Evolutionary conservation across 2,797 vertebrate genomes (phyloP), one percentile per base, ranked within the genome.

Genomic region (Muscicapa comitata): DNA sequence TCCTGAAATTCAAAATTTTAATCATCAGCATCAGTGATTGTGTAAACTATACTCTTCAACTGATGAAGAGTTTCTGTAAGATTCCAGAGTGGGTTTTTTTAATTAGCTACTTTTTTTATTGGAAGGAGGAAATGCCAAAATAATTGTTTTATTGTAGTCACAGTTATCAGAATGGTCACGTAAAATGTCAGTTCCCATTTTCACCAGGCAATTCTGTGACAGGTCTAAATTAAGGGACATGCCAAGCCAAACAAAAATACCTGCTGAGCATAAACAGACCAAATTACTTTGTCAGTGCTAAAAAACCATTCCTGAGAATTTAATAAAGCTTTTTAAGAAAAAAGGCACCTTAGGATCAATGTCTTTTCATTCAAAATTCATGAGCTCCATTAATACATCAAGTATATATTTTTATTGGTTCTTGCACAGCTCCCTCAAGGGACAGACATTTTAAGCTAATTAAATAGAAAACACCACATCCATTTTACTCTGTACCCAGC

Each of bases 361-460:
- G 40, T 17, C 17, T 77, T 68, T 76, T 61, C 48, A 79, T 87
- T 82, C 29, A 63, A 88, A 92, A 88, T 74, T 88, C 33, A 94
- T 71, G 19, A 84, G 59, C 7, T 53, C 59, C 90, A 72, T 93
- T 72, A 79, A 92, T 92, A 54, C 71, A 87, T 59, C 74, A 71
- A 53, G 50, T 31, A 65, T 8, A 33, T 63, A 35, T 59, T 90
- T 90, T 78, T 90, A 74, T 76, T 87, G 48, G 63, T 45, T 89
- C 63, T 80, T 73, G 29, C 33, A 68, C 6, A 54, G 67, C 13
- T 93, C 81, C 59, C 77, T 91, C 4, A 10, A 95, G 86, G 77
- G 67, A 54, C 45, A 57, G 42, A 37, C 18, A 45, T 87, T 91
- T 87, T 71, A 62, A 80, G 47, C 33, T 51, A 83, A 94, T 91